Percentiles rank a stretch among this genome's conserved stretches.
phyloP scores from a whole-genome alignment of 2,888 invertebrate genomes.

The Torymus texanus region DNA sequence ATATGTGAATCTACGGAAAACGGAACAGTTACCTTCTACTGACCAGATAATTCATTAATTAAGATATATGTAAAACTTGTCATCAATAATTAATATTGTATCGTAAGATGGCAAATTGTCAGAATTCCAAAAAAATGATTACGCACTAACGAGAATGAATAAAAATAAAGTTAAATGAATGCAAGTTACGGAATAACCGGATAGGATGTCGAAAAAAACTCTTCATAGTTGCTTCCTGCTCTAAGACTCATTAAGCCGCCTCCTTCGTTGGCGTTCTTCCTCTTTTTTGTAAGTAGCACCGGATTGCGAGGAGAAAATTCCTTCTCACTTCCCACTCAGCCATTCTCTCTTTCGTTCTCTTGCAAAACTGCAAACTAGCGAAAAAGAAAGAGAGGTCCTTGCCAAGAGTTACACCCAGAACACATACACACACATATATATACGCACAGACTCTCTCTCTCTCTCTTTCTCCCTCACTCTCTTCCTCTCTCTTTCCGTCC shows the following conservation, averaged over 20 bases:
- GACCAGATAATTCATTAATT: too few species aligned
- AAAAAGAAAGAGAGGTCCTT: background rate
- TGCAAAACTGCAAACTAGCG: constrained; percentile 29
- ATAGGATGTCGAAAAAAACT: constrained; percentile 16
- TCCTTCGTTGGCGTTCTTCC: constrained; percentile 3
- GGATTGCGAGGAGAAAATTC: constrained; percentile 28
- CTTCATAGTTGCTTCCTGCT: constrained; percentile 5
- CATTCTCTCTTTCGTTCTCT: background rate
- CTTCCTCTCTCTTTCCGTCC: background rate
- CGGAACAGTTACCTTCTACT: too few species aligned
- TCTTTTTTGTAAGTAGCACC: constrained; percentile 44
- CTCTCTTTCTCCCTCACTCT: background rate
- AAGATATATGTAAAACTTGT: too few species aligned
- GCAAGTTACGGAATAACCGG: background rate
- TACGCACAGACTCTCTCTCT: too few species aligned
- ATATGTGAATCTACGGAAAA: too few species aligned
- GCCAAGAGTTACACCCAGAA: too few species aligned
- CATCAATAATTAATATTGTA: too few species aligned
- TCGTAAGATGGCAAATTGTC: too few species aligned
- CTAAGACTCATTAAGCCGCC: constrained; percentile 39
- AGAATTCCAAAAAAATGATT: too few species aligned
- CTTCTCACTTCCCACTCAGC: background rate
- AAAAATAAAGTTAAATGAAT: background rate
- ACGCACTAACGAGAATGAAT: too few species aligned
- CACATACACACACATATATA: too few species aligned